Base-by-base conservation (phyloP, 2,113 vertebrate genomes). In the Lampris incognitus region DNA sequence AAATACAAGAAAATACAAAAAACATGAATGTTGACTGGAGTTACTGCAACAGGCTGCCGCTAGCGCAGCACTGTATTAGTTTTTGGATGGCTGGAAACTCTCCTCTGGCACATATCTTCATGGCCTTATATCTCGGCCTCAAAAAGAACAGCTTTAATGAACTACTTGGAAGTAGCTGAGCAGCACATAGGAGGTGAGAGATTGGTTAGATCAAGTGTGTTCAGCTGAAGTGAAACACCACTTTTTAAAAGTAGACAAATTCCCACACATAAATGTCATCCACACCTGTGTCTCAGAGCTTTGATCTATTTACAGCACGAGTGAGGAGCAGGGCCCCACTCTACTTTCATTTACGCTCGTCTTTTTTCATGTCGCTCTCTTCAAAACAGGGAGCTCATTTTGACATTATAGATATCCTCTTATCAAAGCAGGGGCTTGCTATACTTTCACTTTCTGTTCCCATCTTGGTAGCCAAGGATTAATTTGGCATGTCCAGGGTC, bases 181-280 rank as follows among this genome's bases (percentile, higher is more conserved):
- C 57, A 58, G 36, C 24, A 59, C 57, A 39, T 6, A 2, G 24
- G 9, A 57, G 7, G 39, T 56, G 55, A 6, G 52, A 11, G 37
- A 61, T 72, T 72, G 77, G 76, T 78, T 86, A 59, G 78, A 65
- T 78, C 76, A 81, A 61, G 54, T 82, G 60, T 52, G 49, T 69
- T 78, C 8, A 64, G 50, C 62, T 71, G 49, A 81, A 85, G 84
- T 66, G 75, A 75, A n/a, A 9, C 6, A 9, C 50, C 10, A 11
- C 50, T 51, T 2, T 5, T 24, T 55, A 57, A 57, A 38, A 57
- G 9, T 13, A 3, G 52, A 55, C n/a, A 36, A 1, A 36, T 57
- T 57, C 37, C 44, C 50, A 51, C 8, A 51, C 50, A 51, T 9
- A 46, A 46, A 46, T 6, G 3, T 46, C 44, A 13, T 54, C 51